Base-by-base conservation (phyloP, 2,113 vertebrate species). In the Struthio camelus region DNA sequence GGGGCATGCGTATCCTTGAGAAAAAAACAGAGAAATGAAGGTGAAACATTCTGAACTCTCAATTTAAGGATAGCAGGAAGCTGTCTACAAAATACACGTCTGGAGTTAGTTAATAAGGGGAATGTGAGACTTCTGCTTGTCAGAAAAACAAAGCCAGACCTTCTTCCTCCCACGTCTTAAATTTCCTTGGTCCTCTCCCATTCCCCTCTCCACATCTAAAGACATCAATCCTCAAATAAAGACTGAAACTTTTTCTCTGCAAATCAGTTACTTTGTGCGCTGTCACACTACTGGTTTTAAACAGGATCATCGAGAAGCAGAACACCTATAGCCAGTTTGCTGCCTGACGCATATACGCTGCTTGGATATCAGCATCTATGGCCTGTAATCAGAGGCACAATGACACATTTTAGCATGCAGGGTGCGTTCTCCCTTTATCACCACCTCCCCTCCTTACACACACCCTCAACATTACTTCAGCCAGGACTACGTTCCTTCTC, bases 381-480 rank as follows among this genome's bases (percentile, higher is more conserved):
- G 46, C 61, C 77, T 51, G 56, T 32, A 75, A 44, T 75, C 84
- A 89, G 51, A 91, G 48, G 50, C 72, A 92, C 67, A 77, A 69
- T 48, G 79, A 72, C 76, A 83, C 61, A 89, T 65, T 81, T 81
- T n/a, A 83, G 75, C 25, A 67, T 6, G 38, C 64, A 90, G 86
- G 65, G 77, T 64, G 73, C 2, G 0, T 90, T 85, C 59, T 85
- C 50, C 80, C 38, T 87, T 89, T 94, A 96, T 93, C 87, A 81
- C 61, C 32, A 61, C 53, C 84, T 94, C 61, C 36, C 44, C 84
- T 91, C 86, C 12, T 1, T 30, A 80, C 44, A 70, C 71, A 93
- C 82, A 76, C 76, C 67, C 85, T 84, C 69, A 5, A 51, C 14
- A 80, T 59, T 95, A 80, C 90, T 95, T 79, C 73, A 90, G 84